Evolutionary conservation across 2,888 invertebrate genomes (phyloP), one percentile per base, ranked within the genome.

Genomic region (Tachina lurida): DNA sequence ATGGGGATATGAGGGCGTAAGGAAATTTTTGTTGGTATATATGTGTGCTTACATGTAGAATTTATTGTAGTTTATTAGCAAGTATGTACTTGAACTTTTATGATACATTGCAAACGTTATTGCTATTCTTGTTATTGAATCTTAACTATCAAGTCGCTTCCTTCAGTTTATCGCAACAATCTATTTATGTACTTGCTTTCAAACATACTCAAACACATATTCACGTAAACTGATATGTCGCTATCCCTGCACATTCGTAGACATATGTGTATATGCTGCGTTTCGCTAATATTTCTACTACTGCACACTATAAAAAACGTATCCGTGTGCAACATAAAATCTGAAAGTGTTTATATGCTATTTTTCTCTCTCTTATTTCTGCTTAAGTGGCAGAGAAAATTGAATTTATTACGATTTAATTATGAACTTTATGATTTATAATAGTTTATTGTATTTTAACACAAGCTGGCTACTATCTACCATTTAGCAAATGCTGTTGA

Each of bases 351-450:
- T 52, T 76, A 41, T 63, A 68, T 70, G 12, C 49, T 13, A n/a
- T 17, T 52, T 17, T 17, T 49, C 31, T 41, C 3, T 41, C 13
- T 52, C 12, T 52, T 67, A 52, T 74, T 49, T 52, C 41, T 62
- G 17, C 54, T 62, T 10, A 58, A 54, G 47, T 75, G 63, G 56
- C 56, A 31, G 45, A 79, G 62, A 76, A 87, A 87, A 87, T 87
- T 87, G 85, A 88, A 87, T 87, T 88, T 87, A 85, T 79, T 87
- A 88, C 82, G 86, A 87, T 88, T 88, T 88, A 87, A 87, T 87
- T 88, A 87, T 84, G 83, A 86, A 76, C 82, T 87, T 84, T 68
- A 70, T 60, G 78, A 83, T 78, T 83, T 84, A 70, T 70, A 79
- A 75, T 74, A 84, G 73, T 86, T 86, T 83, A 65, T 65, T 52